Base-by-base conservation (phyloP, 2,888 invertebrate genomes). In the Acrobeloides nanus region DNA sequence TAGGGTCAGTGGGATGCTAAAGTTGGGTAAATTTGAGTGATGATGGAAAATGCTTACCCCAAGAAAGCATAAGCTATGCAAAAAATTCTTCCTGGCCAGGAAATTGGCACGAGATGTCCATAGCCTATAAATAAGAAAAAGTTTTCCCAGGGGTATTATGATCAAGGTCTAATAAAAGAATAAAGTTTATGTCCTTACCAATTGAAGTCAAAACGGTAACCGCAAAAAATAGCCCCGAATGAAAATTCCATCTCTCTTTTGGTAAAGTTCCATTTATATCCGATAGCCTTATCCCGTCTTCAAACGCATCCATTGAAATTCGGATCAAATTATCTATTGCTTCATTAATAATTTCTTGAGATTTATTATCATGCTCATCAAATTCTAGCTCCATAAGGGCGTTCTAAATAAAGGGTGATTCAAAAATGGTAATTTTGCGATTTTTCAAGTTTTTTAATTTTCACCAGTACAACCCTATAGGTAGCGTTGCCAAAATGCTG, bases 1-100 rank as follows among this genome's bases (percentile, higher is more conserved):
- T n/a, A 71, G 53, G 10, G 71, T 71, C 17, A 69, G 42, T 1
- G 70, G 70, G 34, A 70, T 70, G n/a, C 66, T 65, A 46, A 31
- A 62, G 35, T 17, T 8, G 31, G 6, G 12, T 7, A 15, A 12
- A 18, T 1, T 40, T 23, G 25, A 21, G 38, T n/a, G 32, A n/a
- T 39, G 26, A 1, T 17, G 26, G 35, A 29, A 6, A 29, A 18
- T 5, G 34, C 51, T 46, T 15, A 60, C 65, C 68, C 70, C 25
- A 70, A 59, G 25, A 67, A 56, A 4, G 65, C 70, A 47, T 70
- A 68, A 39, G 55, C 55, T 45, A 71, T 69, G 49, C 68, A 68
- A 40, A 69, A 66, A 23, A 69, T 52, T 21, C 68, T 57, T 1
- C 71, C 71, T n/a, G 60, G 37, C 4, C 56, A 56, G 1, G 68